Evolutionary conservation across 2,797 vertebrate species (phyloP).

Genomic region (Sebastiscus albofasciatus): DNA sequence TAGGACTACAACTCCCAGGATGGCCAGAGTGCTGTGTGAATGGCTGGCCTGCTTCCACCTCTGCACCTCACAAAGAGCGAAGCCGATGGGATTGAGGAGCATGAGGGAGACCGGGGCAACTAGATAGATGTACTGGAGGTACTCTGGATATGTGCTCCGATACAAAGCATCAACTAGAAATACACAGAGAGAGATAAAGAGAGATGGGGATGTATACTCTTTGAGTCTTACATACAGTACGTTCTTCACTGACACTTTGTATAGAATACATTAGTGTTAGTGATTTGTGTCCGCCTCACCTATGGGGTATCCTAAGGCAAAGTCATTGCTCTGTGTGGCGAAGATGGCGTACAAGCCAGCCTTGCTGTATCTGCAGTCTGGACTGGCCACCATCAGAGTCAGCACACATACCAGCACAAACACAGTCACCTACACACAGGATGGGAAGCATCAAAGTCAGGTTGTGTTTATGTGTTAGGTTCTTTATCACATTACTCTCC

Average conservation of each 20-base stretch:
- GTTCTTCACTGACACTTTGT: not conserved
- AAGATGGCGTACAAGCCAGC: slow-evolving; percentile 97
- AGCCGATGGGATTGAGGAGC: slow-evolving; percentile 96
- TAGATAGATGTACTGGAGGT: slow-evolving; percentile 97
- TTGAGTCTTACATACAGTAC: not conserved
- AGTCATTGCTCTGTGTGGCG: slow-evolving; percentile 98
- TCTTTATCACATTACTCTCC: not conserved
- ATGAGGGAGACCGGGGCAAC: slow-evolving; percentile 97
- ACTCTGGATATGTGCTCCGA: slow-evolving; percentile 90
- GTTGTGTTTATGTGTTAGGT: not conserved
- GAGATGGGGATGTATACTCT: no score
- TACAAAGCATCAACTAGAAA: slow-evolving; percentile 80
- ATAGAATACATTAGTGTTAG: not conserved
- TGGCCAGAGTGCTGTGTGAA: slow-evolving; percentile 85
- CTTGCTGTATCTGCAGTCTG: slow-evolving; percentile 92
- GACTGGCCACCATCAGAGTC: slow-evolving; percentile 90
- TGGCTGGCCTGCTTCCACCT: slow-evolving; percentile 85
- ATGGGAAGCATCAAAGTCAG: not conserved
- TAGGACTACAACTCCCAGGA: slow-evolving; percentile 89
- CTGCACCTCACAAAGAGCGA: slow-evolving; percentile 97
- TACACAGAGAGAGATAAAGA: not conserved
- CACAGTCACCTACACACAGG: slow-evolving; percentile 79
- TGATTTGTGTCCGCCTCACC: slow-evolving; percentile 81
- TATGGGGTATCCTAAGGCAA: slow-evolving; percentile 96
- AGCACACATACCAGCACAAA: slow-evolving; percentile 91